Percentiles rank a stretch among this genome's conserved stretches.
These are phyloP conservation scores for Piprites chloris DNA, from an alignment of 2,113 vertebrate species.

Conservation along the genomic window DNA sequence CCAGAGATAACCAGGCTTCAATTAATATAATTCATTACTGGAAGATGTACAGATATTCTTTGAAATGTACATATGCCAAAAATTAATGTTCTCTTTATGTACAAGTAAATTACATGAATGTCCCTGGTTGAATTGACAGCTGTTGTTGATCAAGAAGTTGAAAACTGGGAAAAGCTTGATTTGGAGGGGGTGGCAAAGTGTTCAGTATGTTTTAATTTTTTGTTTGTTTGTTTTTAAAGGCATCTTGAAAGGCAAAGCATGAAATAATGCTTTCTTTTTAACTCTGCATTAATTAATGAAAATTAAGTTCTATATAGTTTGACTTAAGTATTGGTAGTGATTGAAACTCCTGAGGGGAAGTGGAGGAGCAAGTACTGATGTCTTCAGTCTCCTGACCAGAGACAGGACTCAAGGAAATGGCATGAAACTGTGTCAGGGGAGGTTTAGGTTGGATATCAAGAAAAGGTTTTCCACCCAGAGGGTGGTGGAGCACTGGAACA, in stretches of 20 bases:
- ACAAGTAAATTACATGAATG: background rate
- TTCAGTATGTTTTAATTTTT: background rate
- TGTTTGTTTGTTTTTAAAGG: background rate
- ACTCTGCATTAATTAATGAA: background rate
- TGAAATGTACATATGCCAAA: background rate
- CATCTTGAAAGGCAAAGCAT: background rate
- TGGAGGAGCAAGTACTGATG: background rate
- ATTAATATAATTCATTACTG: background rate
- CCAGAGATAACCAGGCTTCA: background rate
- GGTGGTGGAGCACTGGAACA: background rate
- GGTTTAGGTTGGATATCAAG: background rate
- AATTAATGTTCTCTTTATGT: background rate
- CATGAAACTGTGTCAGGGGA: background rate
- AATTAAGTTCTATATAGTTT: background rate
- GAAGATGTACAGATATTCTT: background rate
- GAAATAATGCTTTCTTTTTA: background rate
- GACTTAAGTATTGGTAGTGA: background rate
- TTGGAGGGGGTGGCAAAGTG: background rate
- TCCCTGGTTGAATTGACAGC: background rate
- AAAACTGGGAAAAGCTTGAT: background rate
- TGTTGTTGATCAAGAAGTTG: background rate
- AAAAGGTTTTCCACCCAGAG: background rate
- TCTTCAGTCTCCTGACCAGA: background rate
- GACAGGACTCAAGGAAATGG: background rate
- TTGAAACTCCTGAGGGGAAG: background rate